Conservation (phyloP, 2,113 vertebrate species). For the Scomber colias region DNA sequence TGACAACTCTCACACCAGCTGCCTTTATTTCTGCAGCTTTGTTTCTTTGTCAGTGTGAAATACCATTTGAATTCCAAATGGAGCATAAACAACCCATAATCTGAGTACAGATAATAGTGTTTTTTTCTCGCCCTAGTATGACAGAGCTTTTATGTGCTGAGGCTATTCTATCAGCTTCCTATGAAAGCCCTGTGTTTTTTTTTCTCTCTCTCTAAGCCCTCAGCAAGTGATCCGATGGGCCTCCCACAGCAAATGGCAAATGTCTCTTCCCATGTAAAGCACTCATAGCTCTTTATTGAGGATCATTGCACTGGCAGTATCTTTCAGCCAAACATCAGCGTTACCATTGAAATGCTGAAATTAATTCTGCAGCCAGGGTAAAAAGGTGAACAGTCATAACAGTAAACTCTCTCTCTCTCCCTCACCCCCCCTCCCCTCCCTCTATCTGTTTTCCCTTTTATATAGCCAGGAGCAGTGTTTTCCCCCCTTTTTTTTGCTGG, state of each 20-base stretch:
- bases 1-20: conserved; percentile 63
- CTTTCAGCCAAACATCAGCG: conserved; percentile 72
- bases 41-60: conserved; percentile 62
- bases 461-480: conserved; percentile 56
- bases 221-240: conserved; percentile 53
- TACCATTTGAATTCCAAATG: conserved; percentile 69
- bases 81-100: conserved; percentile 70
- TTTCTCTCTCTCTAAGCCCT: conserved; percentile 31
- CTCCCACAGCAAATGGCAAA: conserved; percentile 72
- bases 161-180: conserved; percentile 59
- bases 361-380: conserved; percentile 74
- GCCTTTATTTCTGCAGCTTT: conserved; percentile 64
- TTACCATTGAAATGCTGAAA: conserved; percentile 78
- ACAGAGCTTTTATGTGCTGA: conserved; percentile 55
- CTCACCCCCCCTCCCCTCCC: conserved; percentile 9
- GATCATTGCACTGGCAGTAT: conserved; percentile 70
- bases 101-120: conserved; percentile 54
- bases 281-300: conserved; percentile 72
- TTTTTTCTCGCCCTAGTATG: conserved; percentile 28
- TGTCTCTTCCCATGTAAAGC: conserved; percentile 67
- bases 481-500: conserved; percentile 34
- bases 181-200: conserved; percentile 44
- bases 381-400: conserved; percentile 77
- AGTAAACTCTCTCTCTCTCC: conserved; percentile 51
- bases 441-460: conserved; percentile 32